These are phyloP conservation scores for Parus major DNA, from an alignment of 2,113 vertebrate genomes.

Conservation along the genomic window DNA sequence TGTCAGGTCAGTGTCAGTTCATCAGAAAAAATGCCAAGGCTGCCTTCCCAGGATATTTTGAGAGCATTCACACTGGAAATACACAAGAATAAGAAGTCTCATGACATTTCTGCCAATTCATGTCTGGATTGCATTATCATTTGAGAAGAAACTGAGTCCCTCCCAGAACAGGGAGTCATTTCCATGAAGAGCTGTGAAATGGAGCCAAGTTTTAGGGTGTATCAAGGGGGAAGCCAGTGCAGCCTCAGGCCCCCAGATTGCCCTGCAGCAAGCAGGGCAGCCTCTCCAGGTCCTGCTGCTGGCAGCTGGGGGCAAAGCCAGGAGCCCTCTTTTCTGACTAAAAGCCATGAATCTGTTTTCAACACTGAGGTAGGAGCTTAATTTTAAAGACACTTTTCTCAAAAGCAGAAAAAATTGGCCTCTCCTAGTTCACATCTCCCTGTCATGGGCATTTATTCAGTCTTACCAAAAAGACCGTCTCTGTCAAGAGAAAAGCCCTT, in stretches of 20 bases:
- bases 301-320: not conserved
- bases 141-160: not conserved
- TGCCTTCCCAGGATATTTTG: constrained; percentile 64
- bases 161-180: constrained; percentile 21
- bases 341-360: not conserved
- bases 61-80: constrained; percentile 46
- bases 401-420: not conserved
- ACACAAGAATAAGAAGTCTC: constrained; percentile 46
- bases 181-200: constrained; percentile 27
- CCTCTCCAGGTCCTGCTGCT: not conserved
- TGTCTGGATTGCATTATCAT: constrained; percentile 62
- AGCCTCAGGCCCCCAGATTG: not conserved
- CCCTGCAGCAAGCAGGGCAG: not conserved
- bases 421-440: not conserved
- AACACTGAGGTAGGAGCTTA: not conserved
- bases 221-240: fast-evolving
- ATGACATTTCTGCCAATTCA: constrained; percentile 61
- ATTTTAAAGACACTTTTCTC: not conserved
- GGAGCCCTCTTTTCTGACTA: not conserved
- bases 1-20: constrained; percentile 59
- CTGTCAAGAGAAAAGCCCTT: not conserved
- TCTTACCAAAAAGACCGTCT: not conserved
- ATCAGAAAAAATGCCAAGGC: constrained; percentile 54
- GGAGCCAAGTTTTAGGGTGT: not conserved
- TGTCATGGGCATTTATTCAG: not conserved